Conservation (phyloP, 2,888 invertebrate genomes). For the Xanthia togata region DNA sequence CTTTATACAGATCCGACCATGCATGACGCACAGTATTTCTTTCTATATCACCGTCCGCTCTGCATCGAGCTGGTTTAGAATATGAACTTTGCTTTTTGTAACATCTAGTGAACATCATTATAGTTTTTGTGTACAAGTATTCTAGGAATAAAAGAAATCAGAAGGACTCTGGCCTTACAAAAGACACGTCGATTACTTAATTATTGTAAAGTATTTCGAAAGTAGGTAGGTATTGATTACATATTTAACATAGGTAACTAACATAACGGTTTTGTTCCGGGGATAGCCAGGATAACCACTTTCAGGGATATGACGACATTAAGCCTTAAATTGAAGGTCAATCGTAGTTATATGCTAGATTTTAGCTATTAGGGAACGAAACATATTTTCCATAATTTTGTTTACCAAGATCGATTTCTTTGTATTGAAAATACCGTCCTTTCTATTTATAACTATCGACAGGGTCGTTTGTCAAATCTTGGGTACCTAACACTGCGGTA, state of each 20-base stretch:
- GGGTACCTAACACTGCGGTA: conserved; percentile 27
- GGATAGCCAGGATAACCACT: background rate
- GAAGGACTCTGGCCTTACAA: background rate
- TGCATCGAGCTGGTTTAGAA: conserved; percentile 72
- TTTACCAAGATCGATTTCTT: background rate
- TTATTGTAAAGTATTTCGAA: background rate
- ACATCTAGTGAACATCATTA: conserved; percentile 6
- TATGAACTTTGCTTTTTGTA: conserved; percentile 62
- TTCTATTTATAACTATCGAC: conserved; percentile 22
- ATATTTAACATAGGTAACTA: background rate
- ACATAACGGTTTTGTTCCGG: background rate
- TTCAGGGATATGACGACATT: conserved; percentile 2
- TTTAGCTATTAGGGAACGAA: background rate
- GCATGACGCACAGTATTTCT: conserved; percentile 72
- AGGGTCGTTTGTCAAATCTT: conserved; percentile 32
- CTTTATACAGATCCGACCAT: conserved; percentile 75
- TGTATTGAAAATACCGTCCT: background rate
- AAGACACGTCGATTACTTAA: background rate
- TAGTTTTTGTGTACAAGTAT: conserved; percentile 29
- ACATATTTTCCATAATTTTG: conserved; percentile 6
- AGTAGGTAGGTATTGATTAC: background rate
- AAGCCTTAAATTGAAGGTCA: background rate
- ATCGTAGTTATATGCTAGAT: background rate
- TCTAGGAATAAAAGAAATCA: background rate
- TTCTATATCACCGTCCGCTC: conserved; percentile 58